phyloP scores from a whole-genome alignment of 2,113 vertebrate genomes.

The Hiodon tergisus region DNA sequence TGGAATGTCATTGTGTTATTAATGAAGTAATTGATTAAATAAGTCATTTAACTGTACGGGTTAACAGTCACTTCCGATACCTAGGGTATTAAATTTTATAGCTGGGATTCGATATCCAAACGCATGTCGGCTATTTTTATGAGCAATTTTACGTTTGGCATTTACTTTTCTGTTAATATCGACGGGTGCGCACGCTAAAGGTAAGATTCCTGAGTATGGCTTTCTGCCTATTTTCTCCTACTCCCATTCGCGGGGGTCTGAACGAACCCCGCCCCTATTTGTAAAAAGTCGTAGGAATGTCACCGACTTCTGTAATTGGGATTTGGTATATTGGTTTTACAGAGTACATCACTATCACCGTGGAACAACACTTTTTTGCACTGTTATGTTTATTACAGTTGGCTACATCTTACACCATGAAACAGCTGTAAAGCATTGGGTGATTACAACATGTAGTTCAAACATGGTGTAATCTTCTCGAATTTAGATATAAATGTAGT shows the following conservation, averaged over 20 bases:
- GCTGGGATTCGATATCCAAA: too few species aligned
- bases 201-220: not conserved
- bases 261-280: constrained; percentile 13
- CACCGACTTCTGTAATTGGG: not conserved
- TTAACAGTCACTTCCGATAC: not conserved
- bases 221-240: not conserved
- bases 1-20: constrained; percentile 5
- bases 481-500: too few species aligned
- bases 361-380: not conserved
- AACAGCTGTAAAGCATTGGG: too few species aligned
- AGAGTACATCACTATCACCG: not conserved
- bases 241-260: not conserved
- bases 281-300: not conserved
- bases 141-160: not conserved
- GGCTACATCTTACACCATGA: too few species aligned
- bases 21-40: not conserved
- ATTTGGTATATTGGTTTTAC: not conserved
- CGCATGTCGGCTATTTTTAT: not conserved
- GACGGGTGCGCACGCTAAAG: not conserved
- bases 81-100: too few species aligned
- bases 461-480: too few species aligned
- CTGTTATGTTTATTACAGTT: not conserved
- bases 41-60: not conserved
- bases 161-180: not conserved
- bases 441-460: too few species aligned